phyloP scores from a whole-genome alignment of 64 coral and sea anemone species.

The Actinia equina region DNA sequence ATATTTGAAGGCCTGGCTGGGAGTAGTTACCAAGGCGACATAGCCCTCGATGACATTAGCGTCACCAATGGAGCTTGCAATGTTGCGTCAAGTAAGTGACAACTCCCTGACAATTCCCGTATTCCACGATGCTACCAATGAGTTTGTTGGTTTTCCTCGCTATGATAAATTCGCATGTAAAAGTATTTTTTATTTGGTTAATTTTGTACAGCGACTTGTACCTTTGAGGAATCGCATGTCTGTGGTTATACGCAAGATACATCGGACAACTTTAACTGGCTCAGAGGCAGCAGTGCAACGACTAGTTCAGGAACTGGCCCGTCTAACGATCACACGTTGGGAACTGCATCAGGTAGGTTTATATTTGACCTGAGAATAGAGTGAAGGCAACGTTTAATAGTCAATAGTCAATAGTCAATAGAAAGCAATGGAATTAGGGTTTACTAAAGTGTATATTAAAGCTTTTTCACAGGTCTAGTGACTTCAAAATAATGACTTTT shows the following conservation, averaged over 20 bases:
- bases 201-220: slow-evolving; percentile 27
- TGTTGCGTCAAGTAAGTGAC: slow-evolving; percentile 45
- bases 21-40: slow-evolving; percentile 51
- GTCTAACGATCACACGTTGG: slow-evolving; percentile 43
- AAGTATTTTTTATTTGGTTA: no score
- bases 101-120: not conserved
- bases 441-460: no score
- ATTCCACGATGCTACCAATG: no score
- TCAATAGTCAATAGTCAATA: no score
- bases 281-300: slow-evolving; percentile 45
- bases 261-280: slow-evolving; percentile 44
- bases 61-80: slow-evolving; percentile 46
- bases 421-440: no score
- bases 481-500: no score
- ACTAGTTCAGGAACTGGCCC: slow-evolving; percentile 38
- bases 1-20: slow-evolving; percentile 44
- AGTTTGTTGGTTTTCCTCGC: no score
- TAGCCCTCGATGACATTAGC: slow-evolving; percentile 63
- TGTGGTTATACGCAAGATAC: slow-evolving; percentile 58
- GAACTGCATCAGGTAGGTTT: slow-evolving; percentile 35
- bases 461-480: no score
- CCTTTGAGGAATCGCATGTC: slow-evolving; percentile 45
- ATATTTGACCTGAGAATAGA: not conserved
- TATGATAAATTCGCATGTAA: no score
- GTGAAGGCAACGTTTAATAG: no score